These are phyloP conservation scores for Orthosia gothica DNA, from an alignment of 2,888 invertebrate genomes.

Conservation along the genomic window DNA sequence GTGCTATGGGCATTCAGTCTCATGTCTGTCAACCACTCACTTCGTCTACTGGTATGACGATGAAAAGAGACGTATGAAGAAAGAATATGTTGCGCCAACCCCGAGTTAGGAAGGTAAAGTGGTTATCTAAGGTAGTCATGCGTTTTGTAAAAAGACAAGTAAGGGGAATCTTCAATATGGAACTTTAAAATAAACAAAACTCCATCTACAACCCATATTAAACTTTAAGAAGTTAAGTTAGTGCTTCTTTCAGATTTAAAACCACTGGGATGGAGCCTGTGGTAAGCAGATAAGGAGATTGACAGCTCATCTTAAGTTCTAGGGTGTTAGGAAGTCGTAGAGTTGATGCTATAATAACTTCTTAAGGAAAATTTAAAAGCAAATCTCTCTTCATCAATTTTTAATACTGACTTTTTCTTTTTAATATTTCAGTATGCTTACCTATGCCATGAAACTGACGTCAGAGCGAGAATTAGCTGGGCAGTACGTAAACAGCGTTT, in stretches of 20 bases:
- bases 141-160: neutral
- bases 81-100: too few species aligned
- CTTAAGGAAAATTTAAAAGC: too few species aligned
- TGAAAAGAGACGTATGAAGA: too few species aligned
- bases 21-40: too few species aligned
- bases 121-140: neutral
- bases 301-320: neutral
- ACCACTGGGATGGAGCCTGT: conserved; percentile 4
- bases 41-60: too few species aligned
- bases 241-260: conserved; percentile 16
- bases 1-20: neutral
- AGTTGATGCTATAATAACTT: neutral
- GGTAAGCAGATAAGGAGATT: neutral
- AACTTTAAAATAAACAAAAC: conserved; percentile 17
- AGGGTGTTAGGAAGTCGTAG: neutral
- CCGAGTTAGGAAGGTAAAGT: too few species aligned
- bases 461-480: conserved; percentile 1
- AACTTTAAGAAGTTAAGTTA: neutral
- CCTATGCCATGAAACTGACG: neutral
- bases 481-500: conserved; percentile 18
- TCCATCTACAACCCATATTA: conserved; percentile 36
- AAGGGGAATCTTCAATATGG: neutral
- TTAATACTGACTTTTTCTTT: neutral
- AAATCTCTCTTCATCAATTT: neutral
- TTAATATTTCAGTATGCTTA: neutral